Conservation (phyloP, 2,113 vertebrate species). For the Bolborhynchus lineola region DNA sequence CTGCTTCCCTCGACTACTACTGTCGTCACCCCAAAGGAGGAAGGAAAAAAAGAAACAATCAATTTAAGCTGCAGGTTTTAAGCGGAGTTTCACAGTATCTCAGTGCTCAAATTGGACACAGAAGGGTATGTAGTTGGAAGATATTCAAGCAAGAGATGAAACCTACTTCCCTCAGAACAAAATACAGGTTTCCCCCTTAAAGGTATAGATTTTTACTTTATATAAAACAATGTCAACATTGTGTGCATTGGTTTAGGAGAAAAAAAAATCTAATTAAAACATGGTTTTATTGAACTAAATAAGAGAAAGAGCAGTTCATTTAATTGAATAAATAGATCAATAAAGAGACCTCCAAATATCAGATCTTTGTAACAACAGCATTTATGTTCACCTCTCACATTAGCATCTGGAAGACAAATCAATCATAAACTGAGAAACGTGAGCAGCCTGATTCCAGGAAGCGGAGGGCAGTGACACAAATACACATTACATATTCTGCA, state of each 20-base stretch:
- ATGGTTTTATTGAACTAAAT: neutral
- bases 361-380: neutral
- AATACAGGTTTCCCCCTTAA: neutral
- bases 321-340: neutral
- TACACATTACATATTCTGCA: neutral
- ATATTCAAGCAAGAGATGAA: neutral
- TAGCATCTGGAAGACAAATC: slow-evolving; percentile 23
- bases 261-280: neutral
- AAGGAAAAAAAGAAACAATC: neutral
- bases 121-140: neutral
- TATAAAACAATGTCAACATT: neutral
- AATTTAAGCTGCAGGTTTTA: neutral
- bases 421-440: neutral
- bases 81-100: neutral
- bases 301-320: neutral
- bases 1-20: neutral
- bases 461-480: neutral
- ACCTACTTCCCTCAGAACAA: neutral
- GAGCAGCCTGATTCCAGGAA: neutral
- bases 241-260: neutral
- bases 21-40: neutral
- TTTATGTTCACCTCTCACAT: slow-evolving; percentile 9
- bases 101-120: neutral
- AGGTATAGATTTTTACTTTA: neutral
- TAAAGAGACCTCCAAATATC: neutral